These are phyloP conservation scores for Coremacera marginata DNA, from an alignment of 2,888 invertebrate species.

Conservation along the genomic window DNA sequence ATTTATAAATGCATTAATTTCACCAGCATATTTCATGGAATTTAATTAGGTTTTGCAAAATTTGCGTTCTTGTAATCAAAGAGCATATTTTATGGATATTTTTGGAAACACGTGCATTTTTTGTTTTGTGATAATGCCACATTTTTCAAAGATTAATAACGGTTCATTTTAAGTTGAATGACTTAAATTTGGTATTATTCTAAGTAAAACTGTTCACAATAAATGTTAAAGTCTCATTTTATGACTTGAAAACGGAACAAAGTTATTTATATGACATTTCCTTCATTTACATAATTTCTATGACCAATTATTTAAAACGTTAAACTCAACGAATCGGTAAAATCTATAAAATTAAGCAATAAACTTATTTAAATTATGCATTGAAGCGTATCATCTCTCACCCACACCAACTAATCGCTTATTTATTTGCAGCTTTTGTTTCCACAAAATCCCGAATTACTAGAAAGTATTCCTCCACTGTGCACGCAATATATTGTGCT, in stretches of 20 bases:
- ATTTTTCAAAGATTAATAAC: too few species aligned
- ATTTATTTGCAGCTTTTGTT: constrained; percentile 58
- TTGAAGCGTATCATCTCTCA: background rate
- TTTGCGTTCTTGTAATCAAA: background rate
- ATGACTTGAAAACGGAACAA: too few species aligned
- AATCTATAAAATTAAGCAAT: too few species aligned
- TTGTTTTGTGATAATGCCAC: too few species aligned
- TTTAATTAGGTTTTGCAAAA: background rate
- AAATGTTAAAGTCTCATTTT: too few species aligned
- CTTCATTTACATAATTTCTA: too few species aligned
- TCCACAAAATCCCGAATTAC: constrained; percentile 59
- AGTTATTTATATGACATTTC: too few species aligned
- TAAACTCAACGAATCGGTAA: too few species aligned
- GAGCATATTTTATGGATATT: background rate
- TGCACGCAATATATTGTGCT: constrained; percentile 63
- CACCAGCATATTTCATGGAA: background rate
- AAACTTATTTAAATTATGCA: background rate
- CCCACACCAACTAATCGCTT: background rate
- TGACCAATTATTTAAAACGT: too few species aligned
- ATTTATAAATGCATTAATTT: constrained; percentile 3
- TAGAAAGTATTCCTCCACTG: constrained; percentile 60
- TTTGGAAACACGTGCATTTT: constrained; percentile 4
- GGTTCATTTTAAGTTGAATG: too few species aligned
- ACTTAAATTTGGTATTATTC: too few species aligned
- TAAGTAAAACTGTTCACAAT: too few species aligned